Percentiles rank a stretch among this genome's conserved stretches.
These are phyloP conservation scores for Choristoneura fumiferana DNA, from an alignment of 1,140 invertebrate genomes.

Conservation along the genomic window DNA sequence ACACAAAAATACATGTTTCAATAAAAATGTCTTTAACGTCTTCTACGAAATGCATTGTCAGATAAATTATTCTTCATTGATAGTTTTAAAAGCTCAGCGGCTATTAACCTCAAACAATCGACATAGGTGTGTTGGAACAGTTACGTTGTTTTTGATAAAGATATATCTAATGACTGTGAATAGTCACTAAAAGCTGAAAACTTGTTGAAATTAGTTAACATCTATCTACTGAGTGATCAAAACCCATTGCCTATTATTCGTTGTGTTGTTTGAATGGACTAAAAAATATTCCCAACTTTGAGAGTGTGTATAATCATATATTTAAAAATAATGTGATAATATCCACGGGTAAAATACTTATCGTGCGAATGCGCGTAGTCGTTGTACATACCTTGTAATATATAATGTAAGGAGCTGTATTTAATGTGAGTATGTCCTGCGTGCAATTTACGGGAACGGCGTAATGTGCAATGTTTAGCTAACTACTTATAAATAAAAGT, in stretches of 20 bases:
- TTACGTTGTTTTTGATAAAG: too few species aligned
- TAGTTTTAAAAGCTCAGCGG: too few species aligned
- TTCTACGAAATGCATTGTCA: too few species aligned
- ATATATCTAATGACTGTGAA: too few species aligned
- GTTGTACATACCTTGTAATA: slow-evolving; percentile 67
- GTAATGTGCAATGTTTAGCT: slow-evolving; percentile 9
- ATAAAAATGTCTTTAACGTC: too few species aligned
- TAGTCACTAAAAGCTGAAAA: too few species aligned
- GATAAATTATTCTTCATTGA: too few species aligned
- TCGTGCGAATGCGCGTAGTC: slow-evolving; percentile 30
- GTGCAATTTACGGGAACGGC: slow-evolving; percentile 47
- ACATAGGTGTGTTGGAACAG: too few species aligned
- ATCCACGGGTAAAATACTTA: slow-evolving; percentile 34
- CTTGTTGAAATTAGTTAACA: too few species aligned
- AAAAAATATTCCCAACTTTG: slow-evolving; percentile 10
- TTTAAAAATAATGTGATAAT: slow-evolving; percentile 42
- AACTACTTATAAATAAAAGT: slow-evolving; percentile 13
- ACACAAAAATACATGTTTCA: too few species aligned
- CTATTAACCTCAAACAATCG: too few species aligned
- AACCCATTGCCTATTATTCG: not conserved
- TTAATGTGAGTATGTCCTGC: slow-evolving; percentile 51
- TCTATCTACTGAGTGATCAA: not conserved
- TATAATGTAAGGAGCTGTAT: slow-evolving; percentile 56
- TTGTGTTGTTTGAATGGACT: slow-evolving; percentile 15
- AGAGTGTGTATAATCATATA: slow-evolving; percentile 20